Conservation (phyloP, 2,797 vertebrate genomes). For the Rhynchotus rufescens region DNA sequence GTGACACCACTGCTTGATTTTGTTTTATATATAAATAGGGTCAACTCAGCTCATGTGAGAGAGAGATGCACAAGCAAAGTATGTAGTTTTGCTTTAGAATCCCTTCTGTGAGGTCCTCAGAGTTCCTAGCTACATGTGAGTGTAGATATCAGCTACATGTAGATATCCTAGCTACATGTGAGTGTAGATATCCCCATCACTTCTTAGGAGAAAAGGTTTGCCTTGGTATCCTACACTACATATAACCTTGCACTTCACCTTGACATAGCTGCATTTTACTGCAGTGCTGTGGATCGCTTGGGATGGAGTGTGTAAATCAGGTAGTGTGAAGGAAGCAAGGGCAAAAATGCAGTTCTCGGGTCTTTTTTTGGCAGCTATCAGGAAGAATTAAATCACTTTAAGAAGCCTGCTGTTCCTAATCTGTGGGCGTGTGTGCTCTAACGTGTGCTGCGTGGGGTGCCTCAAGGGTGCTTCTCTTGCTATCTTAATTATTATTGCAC, state of each 20-base stretch:
- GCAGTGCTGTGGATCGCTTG: background rate
- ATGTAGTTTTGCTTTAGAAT: background rate
- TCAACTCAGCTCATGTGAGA: background rate
- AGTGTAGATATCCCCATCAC: background rate
- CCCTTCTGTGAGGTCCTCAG: background rate
- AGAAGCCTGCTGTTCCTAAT: background rate
- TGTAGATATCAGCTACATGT: background rate
- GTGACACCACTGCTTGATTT: background rate
- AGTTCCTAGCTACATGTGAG: background rate
- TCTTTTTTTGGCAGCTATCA: background rate
- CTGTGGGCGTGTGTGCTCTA: background rate
- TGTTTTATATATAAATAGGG: background rate
- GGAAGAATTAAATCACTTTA: background rate
- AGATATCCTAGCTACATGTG: background rate
- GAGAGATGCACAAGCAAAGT: accelerated
- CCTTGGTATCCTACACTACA: background rate
- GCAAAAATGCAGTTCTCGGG: background rate
- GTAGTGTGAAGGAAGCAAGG: background rate
- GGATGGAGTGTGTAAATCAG: accelerated
- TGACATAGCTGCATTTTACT: background rate
- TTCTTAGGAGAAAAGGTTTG: background rate
- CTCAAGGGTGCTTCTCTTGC: background rate
- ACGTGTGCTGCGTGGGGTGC: background rate
- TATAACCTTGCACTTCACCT: background rate
- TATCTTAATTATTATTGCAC: background rate